Conservation (phyloP, 2,888 invertebrate species). For the Plebejus anna region DNA sequence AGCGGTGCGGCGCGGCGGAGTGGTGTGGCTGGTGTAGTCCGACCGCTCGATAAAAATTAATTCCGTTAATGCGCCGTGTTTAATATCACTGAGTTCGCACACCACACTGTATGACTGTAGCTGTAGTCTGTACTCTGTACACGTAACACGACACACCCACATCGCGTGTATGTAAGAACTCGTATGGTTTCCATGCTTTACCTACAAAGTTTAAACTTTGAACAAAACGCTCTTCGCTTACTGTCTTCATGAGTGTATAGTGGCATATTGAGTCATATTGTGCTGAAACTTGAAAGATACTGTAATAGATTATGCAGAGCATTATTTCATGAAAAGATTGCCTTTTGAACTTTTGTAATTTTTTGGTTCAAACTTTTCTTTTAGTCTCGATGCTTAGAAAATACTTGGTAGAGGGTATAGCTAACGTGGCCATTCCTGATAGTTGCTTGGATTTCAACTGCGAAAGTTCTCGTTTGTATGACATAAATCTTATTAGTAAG, state of each 20-base stretch:
- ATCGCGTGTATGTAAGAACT: constrained; percentile 6
- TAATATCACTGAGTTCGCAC: constrained; percentile 9
- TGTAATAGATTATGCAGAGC: too few relatives aligned
- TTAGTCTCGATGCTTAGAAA: too few relatives aligned
- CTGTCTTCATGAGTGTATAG: neutral
- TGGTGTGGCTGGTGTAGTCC: neutral
- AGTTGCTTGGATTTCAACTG: too few relatives aligned
- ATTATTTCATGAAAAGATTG: too few relatives aligned
- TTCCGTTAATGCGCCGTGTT: constrained; percentile 23
- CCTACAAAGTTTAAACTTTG: neutral
- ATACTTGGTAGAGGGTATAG: too few relatives aligned
- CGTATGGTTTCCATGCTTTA: neutral
- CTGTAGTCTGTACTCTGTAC: neutral
- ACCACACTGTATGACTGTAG: neutral
- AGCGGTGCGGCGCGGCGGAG: neutral
- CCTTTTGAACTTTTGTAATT: too few relatives aligned
- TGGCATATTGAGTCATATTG: neutral
- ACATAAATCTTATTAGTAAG: too few relatives aligned
- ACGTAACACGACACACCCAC: neutral
- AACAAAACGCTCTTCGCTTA: neutral
- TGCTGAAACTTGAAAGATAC: neutral
- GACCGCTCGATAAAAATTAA: constrained; percentile 19
- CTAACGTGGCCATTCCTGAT: too few relatives aligned
- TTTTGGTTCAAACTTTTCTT: too few relatives aligned
- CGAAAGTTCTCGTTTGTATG: too few relatives aligned